phyloP scores from a whole-genome alignment of 2,888 invertebrate genomes.

The Liposcelis brunnea region DNA sequence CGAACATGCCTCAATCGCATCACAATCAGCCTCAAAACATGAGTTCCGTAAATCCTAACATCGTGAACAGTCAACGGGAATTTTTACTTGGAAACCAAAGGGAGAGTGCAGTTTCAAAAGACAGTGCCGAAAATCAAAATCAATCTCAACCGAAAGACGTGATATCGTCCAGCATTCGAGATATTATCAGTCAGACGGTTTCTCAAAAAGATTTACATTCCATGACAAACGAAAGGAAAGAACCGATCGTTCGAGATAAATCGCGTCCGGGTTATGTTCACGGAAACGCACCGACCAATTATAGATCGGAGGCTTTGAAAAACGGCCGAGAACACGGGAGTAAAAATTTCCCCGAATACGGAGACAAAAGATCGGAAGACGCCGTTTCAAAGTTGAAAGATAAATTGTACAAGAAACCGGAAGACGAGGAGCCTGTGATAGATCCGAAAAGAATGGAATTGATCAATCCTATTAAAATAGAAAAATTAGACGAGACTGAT shows the following conservation, averaged over 20 bases:
- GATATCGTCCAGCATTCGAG: conserved; percentile 2
- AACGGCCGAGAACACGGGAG: background rate
- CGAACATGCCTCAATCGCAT: background rate
- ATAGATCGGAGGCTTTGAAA: background rate
- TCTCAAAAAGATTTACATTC: background rate
- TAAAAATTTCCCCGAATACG: no score
- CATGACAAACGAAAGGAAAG: no score
- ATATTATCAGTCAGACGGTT: conserved; percentile 4
- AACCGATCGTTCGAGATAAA: background rate
- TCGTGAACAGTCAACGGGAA: background rate
- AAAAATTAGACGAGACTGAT: no score
- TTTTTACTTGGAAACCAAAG: no score
- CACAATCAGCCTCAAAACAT: background rate
- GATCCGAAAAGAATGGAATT: no score
- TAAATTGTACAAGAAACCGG: no score
- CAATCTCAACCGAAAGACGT: background rate
- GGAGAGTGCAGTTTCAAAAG: no score
- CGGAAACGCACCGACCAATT: background rate
- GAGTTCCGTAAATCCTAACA: background rate
- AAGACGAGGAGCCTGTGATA: no score
- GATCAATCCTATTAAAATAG: no score
- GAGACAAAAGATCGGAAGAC: no score
- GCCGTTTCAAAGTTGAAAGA: no score
- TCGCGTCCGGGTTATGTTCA: background rate
- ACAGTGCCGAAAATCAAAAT: background rate